Conservation (phyloP, 2,113 vertebrate species). For the Kobus ellipsiprymnus region DNA sequence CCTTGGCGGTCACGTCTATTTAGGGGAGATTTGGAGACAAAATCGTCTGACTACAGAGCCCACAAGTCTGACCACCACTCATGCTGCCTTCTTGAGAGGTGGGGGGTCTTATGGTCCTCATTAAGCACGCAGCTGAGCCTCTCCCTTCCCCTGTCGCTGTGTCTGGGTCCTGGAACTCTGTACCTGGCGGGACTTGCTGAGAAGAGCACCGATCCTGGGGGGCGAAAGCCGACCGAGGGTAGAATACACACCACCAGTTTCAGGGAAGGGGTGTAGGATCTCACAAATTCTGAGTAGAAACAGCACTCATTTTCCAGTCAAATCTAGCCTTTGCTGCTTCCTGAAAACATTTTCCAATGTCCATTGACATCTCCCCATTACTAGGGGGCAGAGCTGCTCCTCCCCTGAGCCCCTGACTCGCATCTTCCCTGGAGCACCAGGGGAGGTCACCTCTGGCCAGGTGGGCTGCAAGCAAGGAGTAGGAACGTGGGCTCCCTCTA, state of each 20-base stretch:
- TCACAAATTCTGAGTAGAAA: background rate
- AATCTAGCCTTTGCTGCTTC: background rate
- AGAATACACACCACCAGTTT: background rate
- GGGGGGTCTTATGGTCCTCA: background rate
- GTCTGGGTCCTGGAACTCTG: background rate
- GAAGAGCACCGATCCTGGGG: background rate
- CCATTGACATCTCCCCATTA: background rate
- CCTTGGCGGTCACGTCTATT: background rate
- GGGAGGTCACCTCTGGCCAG: too few species aligned
- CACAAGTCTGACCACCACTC: background rate
- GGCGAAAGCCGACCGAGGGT: too few species aligned
- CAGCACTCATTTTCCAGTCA: background rate
- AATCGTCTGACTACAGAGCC: background rate
- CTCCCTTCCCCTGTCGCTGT: background rate
- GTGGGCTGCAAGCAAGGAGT: background rate
- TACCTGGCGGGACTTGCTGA: background rate
- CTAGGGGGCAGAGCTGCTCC: background rate
- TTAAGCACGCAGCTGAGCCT: background rate
- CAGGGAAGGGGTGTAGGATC: background rate
- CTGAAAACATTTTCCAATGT: background rate
- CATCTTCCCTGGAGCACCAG: background rate
- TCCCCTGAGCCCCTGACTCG: background rate
- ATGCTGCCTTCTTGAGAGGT: background rate
- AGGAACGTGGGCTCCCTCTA: slow-evolving; percentile 3
- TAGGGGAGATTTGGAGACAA: background rate